Percentiles rank a stretch among this genome's conserved stretches.
phyloP scores from a whole-genome alignment of 2,888 invertebrate genomes.

The Eudemis profundana region DNA sequence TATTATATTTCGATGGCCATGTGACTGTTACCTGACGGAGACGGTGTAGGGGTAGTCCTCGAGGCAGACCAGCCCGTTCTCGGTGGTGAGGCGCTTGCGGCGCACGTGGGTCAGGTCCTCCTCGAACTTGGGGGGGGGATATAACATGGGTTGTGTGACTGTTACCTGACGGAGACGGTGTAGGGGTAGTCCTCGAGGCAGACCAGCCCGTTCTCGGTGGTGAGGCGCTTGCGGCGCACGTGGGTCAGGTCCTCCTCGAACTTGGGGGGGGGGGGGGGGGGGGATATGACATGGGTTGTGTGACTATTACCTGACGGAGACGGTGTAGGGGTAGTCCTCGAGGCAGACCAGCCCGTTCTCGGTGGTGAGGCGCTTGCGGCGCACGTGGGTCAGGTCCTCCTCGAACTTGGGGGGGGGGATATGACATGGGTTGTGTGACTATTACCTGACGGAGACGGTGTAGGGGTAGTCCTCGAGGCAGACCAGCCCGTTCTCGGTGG shows the following conservation, averaged over 20 bases:
- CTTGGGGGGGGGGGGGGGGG: slow-evolving; percentile 70
- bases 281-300: not conserved
- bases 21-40: slow-evolving; percentile 70
- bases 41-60: slow-evolving; percentile 80
- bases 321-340: slow-evolving; percentile 79
- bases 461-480: slow-evolving; percentile 81
- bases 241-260: slow-evolving; percentile 74
- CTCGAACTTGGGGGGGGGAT: slow-evolving; percentile 70
- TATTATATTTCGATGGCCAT: too few relatives aligned
- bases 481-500: slow-evolving; percentile 75
- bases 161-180: slow-evolving; percentile 76
- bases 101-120: slow-evolving; percentile 73
- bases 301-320: slow-evolving; percentile 73
- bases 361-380: slow-evolving; percentile 74
- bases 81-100: slow-evolving; percentile 74
- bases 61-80: slow-evolving; percentile 73
- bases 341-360: slow-evolving; percentile 75
- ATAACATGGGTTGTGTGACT: not conserved
- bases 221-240: slow-evolving; percentile 70
- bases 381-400: slow-evolving; percentile 70
- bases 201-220: slow-evolving; percentile 74
- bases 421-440: not conserved
- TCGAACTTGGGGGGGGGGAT: slow-evolving; percentile 68
- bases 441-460: slow-evolving; percentile 75
- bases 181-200: slow-evolving; percentile 80